Evolutionary conservation across 2,888 invertebrate species (phyloP).

Genomic region (Tanytarsus gracilentus): DNA sequence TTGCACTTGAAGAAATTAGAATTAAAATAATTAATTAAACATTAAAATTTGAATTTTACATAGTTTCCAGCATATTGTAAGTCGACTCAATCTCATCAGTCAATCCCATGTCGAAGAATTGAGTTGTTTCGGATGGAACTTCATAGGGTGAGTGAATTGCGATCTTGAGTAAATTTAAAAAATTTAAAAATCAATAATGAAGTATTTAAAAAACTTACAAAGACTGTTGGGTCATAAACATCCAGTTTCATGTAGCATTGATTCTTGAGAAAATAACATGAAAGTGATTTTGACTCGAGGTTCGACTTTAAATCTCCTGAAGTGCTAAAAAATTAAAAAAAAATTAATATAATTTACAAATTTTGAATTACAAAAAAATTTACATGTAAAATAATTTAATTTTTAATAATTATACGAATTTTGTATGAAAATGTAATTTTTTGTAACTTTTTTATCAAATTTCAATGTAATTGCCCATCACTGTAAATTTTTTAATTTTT

Average conservation of each 20-base stretch:
- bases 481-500: no score
- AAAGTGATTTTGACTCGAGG: not conserved
- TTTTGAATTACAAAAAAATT: no score
- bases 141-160: slow-evolving; percentile 41
- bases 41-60: slow-evolving; percentile 35
- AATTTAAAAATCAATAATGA: not conserved
- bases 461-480: no score
- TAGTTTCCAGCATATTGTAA: slow-evolving; percentile 39
- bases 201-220: not conserved
- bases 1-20: slow-evolving; percentile 28
- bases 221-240: slow-evolving; percentile 38
- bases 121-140: slow-evolving; percentile 33
- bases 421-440: no score
- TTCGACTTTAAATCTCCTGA: not conserved
- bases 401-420: no score
- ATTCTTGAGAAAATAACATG: slow-evolving; percentile 34
- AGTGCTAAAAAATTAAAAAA: not conserved
- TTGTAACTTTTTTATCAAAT: no score
- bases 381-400: no score
- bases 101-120: slow-evolving; percentile 35
- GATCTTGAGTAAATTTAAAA: slow-evolving; percentile 34
- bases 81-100: slow-evolving; percentile 40
- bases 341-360: no score
- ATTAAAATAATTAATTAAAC: not conserved
- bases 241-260: slow-evolving; percentile 41